A percentile compares a stretch with the other conserved stretches of the same genome.
Conservation (phyloP, 2,888 invertebrate genomes). For the Cetonia aurata region DNA sequence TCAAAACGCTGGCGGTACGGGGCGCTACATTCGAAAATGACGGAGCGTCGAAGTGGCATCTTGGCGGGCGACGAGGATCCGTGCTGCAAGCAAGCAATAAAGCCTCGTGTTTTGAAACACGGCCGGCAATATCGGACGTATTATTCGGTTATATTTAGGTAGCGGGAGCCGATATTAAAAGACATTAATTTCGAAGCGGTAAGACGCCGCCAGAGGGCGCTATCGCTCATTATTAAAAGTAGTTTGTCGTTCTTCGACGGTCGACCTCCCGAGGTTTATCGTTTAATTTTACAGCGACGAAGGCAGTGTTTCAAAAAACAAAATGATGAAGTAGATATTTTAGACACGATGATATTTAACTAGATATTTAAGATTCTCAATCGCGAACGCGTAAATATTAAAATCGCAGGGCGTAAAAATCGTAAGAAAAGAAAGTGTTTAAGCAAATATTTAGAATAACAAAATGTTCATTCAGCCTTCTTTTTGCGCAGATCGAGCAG, state of each 20-base stretch:
- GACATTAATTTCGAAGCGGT: conserved; percentile 35
- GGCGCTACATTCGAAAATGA: conserved; percentile 14
- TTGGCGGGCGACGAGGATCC: neutral
- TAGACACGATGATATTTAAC: too few relatives aligned
- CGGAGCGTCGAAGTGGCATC: conserved; percentile 20
- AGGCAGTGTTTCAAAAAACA: too few relatives aligned
- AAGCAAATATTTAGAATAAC: too few relatives aligned
- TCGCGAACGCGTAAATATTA: too few relatives aligned
- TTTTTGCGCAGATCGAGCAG: too few relatives aligned
- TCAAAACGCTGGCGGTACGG: neutral
- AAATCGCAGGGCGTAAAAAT: too few relatives aligned
- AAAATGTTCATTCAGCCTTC: too few relatives aligned
- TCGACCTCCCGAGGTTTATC: conserved; percentile 21
- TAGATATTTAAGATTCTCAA: too few relatives aligned
- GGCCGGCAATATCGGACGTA: conserved; percentile 31
- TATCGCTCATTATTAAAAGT: conserved; percentile 39
- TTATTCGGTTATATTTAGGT: conserved; percentile 35
- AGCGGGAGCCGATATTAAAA: conserved; percentile 31
- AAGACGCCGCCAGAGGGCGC: neutral
- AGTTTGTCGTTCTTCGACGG: conserved; percentile 30
- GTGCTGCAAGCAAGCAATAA: conserved; percentile 17
- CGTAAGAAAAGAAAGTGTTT: too few relatives aligned
- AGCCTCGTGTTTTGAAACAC: conserved; percentile 27
- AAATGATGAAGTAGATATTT: too few relatives aligned
- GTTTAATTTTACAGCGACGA: conserved; percentile 7